Conservation (phyloP, 2,113 vertebrate species). For the Crotalus helleri region DNA sequence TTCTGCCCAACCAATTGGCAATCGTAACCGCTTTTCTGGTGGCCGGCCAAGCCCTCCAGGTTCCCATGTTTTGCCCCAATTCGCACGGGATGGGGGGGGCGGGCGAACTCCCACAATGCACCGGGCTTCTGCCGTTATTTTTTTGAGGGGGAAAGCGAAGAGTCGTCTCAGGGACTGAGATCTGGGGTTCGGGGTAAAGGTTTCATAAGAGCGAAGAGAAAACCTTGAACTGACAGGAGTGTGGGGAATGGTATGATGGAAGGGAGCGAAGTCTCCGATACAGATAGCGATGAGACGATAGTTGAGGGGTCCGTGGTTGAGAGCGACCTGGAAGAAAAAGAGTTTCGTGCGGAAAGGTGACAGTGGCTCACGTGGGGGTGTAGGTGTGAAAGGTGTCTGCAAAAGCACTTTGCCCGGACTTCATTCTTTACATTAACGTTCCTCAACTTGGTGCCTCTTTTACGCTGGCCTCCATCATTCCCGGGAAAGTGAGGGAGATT, state of each 20-base stretch:
- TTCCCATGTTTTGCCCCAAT: neutral
- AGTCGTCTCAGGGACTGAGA: neutral
- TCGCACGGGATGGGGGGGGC: neutral
- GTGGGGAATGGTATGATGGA: neutral
- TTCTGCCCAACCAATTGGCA: neutral
- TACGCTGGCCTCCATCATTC: neutral
- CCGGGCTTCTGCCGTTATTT: neutral
- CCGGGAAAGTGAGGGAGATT: neutral
- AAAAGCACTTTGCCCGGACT: neutral
- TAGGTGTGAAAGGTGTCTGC: neutral
- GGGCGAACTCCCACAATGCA: neutral
- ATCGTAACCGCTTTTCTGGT: neutral
- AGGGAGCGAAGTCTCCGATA: rapidly evolving
- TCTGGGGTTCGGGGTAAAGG: rapidly evolving
- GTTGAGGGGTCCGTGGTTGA: conserved; percentile 58
- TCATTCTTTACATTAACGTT: neutral
- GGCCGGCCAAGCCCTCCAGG: neutral
- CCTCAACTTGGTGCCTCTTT: neutral
- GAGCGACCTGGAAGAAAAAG: conserved; percentile 63
- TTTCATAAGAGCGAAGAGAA: rapidly evolving
- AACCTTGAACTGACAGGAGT: rapidly evolving
- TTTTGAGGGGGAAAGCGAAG: too few relatives aligned
- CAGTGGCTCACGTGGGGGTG: neutral
- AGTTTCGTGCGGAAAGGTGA: conserved; percentile 50
- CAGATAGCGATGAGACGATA: conserved; percentile 63